Evolutionary conservation across 2,113 vertebrate genomes (phyloP).

Genomic region (Perca flavescens): DNA sequence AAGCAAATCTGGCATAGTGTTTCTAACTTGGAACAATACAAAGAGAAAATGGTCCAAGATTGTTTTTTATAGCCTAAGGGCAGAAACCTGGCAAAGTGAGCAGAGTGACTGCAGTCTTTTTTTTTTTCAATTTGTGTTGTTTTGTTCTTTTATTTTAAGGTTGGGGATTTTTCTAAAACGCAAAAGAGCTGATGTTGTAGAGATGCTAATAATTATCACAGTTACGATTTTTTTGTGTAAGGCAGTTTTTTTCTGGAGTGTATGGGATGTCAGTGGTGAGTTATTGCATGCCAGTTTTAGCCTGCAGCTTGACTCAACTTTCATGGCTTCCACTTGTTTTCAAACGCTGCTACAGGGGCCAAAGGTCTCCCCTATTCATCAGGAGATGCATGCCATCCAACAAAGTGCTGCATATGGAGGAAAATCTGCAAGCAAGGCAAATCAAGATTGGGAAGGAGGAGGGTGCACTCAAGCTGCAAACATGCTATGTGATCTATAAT

Average conservation of each 20-base stretch:
- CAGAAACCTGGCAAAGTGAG: conserved; percentile 45
- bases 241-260: background rate
- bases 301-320: conserved; percentile 50
- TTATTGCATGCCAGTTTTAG: conserved; percentile 25
- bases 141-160: conserved; percentile 7
- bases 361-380: conserved; percentile 79
- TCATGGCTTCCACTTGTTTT: conserved; percentile 62
- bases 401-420: conserved; percentile 74
- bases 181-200: conserved; percentile 2
- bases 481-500: conserved; percentile 69
- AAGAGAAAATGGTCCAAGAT: conserved; percentile 51
- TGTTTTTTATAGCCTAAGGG: conserved; percentile 41
- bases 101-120: background rate
- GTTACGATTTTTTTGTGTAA: conserved; percentile 1
- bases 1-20: conserved; percentile 56
- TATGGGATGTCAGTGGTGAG: conserved; percentile 35
- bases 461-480: conserved; percentile 44
- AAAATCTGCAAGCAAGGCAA: conserved; percentile 77
- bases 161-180: background rate
- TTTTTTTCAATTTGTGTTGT: background rate
- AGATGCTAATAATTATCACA: conserved; percentile 14
- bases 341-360: conserved; percentile 50
- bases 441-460: conserved; percentile 35
- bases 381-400: conserved; percentile 55
- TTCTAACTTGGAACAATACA: conserved; percentile 45